Percentiles rank a stretch among this genome's conserved stretches.
These are phyloP conservation scores for Magallana nippona DNA, from an alignment of 2,888 invertebrate genomes.

Conservation along the genomic window DNA sequence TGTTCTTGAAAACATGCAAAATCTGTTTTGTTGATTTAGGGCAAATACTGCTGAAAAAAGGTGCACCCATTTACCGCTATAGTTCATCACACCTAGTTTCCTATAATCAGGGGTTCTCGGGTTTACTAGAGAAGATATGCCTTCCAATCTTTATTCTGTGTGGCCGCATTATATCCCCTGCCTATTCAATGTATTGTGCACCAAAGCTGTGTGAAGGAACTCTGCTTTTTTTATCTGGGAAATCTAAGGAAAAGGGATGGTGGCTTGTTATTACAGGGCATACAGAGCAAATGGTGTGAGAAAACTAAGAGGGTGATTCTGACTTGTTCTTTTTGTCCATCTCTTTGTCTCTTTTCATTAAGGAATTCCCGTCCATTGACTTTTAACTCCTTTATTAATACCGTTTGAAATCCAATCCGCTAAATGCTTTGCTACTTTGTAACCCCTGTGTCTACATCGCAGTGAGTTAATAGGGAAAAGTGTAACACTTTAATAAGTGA, in stretches of 20 bases:
- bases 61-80: constrained; percentile 26
- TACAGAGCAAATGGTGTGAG: constrained; percentile 29
- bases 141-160: constrained; percentile 20
- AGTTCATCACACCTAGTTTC: constrained; percentile 33
- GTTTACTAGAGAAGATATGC: constrained; percentile 26
- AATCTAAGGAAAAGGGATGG: constrained; percentile 23
- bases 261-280: constrained; percentile 18
- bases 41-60: constrained; percentile 22
- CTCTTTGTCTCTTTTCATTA: constrained; percentile 15
- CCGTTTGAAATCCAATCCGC: not conserved
- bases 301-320: constrained; percentile 20
- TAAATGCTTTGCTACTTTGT: constrained; percentile 14
- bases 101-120: constrained; percentile 30
- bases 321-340: constrained; percentile 19
- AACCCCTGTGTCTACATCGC: not conserved
- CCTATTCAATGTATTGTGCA: constrained; percentile 2
- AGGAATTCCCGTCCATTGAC: not conserved
- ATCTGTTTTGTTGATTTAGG: not conserved
- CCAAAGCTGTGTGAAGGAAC: not conserved
- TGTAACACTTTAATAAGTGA: not conserved
- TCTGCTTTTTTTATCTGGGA: not conserved
- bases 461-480: not conserved
- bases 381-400: not conserved
- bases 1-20: no score
- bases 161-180: constrained; percentile 20